Conservation (phyloP, 2,888 invertebrate species). For the Cryptocephalus moraei region DNA sequence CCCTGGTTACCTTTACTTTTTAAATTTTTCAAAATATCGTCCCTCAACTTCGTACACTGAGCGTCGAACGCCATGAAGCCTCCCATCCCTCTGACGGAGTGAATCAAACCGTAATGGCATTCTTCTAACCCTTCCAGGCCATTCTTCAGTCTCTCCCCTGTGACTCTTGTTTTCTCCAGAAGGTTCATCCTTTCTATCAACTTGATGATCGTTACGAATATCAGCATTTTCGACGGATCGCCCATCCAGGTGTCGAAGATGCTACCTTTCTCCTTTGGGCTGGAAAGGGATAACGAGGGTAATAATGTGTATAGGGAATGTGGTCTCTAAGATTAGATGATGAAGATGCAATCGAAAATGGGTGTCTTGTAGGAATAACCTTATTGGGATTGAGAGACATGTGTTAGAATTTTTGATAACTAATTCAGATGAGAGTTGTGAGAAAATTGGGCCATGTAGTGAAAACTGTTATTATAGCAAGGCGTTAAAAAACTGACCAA, state of each 20-base stretch:
- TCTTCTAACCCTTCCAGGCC: slow-evolving; percentile 55
- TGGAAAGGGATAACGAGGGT: slow-evolving; percentile 25
- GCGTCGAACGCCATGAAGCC: slow-evolving; percentile 79
- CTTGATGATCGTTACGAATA: slow-evolving; percentile 76
- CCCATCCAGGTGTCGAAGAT: slow-evolving; percentile 99
- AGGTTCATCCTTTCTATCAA: slow-evolving; percentile 75
- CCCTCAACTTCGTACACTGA: slow-evolving; percentile 51
- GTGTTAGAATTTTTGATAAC: too few species aligned
- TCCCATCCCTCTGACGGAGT: slow-evolving; percentile 77
- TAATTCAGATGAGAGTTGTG: too few species aligned
- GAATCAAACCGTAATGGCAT: slow-evolving; percentile 60
- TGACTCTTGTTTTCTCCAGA: slow-evolving; percentile 56
- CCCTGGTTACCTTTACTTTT: slow-evolving; percentile 47
- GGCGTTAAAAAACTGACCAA: too few species aligned
- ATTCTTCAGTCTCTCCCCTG: slow-evolving; percentile 56
- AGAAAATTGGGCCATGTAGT: too few species aligned
- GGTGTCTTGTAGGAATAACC: too few species aligned
- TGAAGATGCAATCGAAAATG: too few species aligned
- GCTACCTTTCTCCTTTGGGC: slow-evolving; percentile 68
- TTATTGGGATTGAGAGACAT: too few species aligned
- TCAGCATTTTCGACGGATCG: slow-evolving; percentile 85
- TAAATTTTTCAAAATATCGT: slow-evolving; percentile 28
- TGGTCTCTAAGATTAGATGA: too few species aligned
- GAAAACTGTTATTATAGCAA: too few species aligned
- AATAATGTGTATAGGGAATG: background rate